Evolutionary conservation across 2,797 vertebrate genomes (phyloP).

Genomic region (Ctenochaetus hawaiiensis): DNA sequence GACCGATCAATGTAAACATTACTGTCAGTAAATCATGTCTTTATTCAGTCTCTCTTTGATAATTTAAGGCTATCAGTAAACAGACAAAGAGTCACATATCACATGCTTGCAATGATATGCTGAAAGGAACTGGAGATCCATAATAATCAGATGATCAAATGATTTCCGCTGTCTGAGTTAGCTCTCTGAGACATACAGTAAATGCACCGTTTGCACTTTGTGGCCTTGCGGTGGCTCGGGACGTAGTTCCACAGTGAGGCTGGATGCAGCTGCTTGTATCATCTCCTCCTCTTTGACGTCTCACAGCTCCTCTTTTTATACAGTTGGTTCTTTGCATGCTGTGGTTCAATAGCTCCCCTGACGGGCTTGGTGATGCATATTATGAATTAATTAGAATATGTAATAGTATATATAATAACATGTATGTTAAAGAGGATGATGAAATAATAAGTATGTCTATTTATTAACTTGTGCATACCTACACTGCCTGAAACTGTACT

Average conservation of each 20-base stretch:
- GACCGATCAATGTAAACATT: slow-evolving; percentile 2
- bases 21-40: slow-evolving; percentile 9
- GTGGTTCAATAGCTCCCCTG: background rate
- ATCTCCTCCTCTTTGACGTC: background rate
- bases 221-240: slow-evolving; percentile 12
- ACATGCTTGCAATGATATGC: slow-evolving; percentile 57
- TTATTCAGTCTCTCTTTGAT: slow-evolving; percentile 33
- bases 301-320: slow-evolving; percentile 2
- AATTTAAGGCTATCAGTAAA: slow-evolving; percentile 45
- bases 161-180: slow-evolving; percentile 52
- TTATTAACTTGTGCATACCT: too few species aligned
- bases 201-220: slow-evolving; percentile 56
- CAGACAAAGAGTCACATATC: slow-evolving; percentile 52
- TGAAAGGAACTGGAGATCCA: slow-evolving; percentile 62
- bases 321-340: background rate
- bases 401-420: background rate
- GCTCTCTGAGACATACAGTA: slow-evolving; percentile 30
- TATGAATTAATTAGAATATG: slow-evolving; percentile 6
- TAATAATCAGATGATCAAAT: slow-evolving; percentile 68
- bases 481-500: background rate
- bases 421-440: background rate
- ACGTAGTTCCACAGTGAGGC: background rate
- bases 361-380: slow-evolving; percentile 1
- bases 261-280: background rate
- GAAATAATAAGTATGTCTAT: background rate